phyloP scores from a whole-genome alignment of 2,888 invertebrate genomes.

The Prosopocoilus inquinatus region DNA sequence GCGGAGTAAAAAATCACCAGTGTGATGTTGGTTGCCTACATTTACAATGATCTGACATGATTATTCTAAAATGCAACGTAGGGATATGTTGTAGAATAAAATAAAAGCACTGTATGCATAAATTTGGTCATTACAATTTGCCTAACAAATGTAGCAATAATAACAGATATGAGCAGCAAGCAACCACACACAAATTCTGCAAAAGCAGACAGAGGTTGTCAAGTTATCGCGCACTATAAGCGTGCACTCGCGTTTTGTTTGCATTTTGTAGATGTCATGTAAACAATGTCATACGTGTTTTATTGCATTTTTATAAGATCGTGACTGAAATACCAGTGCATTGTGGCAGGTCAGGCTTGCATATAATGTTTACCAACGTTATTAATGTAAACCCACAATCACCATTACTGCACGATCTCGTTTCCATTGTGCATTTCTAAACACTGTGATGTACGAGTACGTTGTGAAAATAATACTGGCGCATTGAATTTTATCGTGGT shows the following conservation, averaged over 20 bases:
- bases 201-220: neutral
- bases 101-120: too few relatives aligned
- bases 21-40: too few relatives aligned
- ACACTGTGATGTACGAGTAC: too few relatives aligned
- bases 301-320: constrained; percentile 42
- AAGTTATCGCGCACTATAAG: constrained; percentile 22
- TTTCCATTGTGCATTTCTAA: too few relatives aligned
- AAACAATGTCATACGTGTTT: constrained; percentile 43
- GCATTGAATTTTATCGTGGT: too few relatives aligned
- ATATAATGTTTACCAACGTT: constrained; percentile 24
- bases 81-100: too few relatives aligned
- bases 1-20: too few relatives aligned
- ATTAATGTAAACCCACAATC: constrained; percentile 25
- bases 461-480: too few relatives aligned
- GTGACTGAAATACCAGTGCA: constrained; percentile 40
- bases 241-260: constrained; percentile 32
- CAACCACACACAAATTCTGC: neutral
- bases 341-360: constrained; percentile 37
- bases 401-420: constrained; percentile 16
- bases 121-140: neutral
- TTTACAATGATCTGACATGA: too few relatives aligned
- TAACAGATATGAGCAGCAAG: neutral
- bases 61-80: too few relatives aligned
- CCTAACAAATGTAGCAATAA: neutral
- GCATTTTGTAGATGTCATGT: constrained; percentile 42